Evolutionary conservation across 2,888 invertebrate genomes (phyloP).

Genomic region (Drosophila mayaguana): DNA sequence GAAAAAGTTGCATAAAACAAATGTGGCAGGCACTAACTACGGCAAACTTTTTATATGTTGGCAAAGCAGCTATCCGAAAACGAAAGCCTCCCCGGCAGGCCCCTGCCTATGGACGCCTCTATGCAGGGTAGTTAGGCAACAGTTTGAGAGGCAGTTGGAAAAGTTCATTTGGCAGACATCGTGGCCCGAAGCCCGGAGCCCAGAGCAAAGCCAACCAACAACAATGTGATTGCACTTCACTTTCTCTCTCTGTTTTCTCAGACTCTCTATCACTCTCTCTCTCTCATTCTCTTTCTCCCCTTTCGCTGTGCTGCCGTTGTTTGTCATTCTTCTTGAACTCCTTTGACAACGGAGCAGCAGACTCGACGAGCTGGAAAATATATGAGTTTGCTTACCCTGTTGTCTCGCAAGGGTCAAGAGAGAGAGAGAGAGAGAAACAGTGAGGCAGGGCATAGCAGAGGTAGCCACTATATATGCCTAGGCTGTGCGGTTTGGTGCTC

Average conservation of each 20-base stretch:
- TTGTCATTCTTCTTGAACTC: slow-evolving; percentile 33
- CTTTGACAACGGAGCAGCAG: slow-evolving; percentile 56
- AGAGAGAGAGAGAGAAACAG: too few relatives aligned
- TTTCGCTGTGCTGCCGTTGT: background rate
- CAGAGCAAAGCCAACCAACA: slow-evolving; percentile 42
- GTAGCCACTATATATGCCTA: slow-evolving; percentile 5
- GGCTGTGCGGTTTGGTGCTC: slow-evolving; percentile 26
- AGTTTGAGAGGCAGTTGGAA: slow-evolving; percentile 48
- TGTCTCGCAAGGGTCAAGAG: slow-evolving; percentile 26
- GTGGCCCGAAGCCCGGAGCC: slow-evolving; percentile 34
- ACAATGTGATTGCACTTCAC: slow-evolving; percentile 55
- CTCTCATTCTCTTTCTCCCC: background rate
- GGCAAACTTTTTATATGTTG: slow-evolving; percentile 42
- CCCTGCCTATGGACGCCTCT: background rate
- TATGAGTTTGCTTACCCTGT: slow-evolving; percentile 57
- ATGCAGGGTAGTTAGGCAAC: slow-evolving; percentile 47
- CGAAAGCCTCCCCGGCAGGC: background rate
- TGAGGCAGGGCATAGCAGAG: background rate
- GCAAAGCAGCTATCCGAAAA: slow-evolving; percentile 29
- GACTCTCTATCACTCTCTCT: background rate
- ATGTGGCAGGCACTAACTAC: slow-evolving; percentile 45
- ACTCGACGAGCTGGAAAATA: slow-evolving; percentile 54
- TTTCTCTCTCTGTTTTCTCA: background rate
- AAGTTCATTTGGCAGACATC: slow-evolving; percentile 66
- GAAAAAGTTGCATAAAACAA: slow-evolving; percentile 40